Evolutionary conservation across 2,797 vertebrate genomes (phyloP), one percentile per base, ranked within the genome.

Genomic region (Jordanella pulchra): DNA sequence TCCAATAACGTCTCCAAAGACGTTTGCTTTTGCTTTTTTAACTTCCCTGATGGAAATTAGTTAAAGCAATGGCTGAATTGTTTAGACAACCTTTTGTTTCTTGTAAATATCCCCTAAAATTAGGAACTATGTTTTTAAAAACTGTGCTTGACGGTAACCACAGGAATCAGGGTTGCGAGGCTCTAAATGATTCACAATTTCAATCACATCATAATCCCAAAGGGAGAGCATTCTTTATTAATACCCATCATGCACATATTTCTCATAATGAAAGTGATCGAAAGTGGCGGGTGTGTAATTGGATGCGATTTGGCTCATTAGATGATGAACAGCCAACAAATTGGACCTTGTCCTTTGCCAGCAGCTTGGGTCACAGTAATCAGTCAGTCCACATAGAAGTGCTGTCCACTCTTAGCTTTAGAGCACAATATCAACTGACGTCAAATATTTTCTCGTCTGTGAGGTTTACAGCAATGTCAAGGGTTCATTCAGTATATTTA

Each of bases 281-380:
- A 89, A 86, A 78, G 86, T 85, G 89, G 90, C 84, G 75, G 88
- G 64, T 68, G 44, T 90, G 87, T 92, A 92, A 92, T 92, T 89
- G 86, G 89, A 89, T 88, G 79, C 88, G 87, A 92, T 90, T 89
- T 74, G 51, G 77, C 87, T 91, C 82, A 92, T 93, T 92, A 88
- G 74, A 63, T 80, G 86, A 91, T 85, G 86, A 86, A 77, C 84
- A 71, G 76, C 80, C 77, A 71, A 89, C 86, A 89, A 89, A 91
- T 89, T 87, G 83, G 75, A 80, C 73, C 87, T 91, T 89, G 90
- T 92, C 90, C 89, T 90, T 84, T 86, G 86, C 79, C 81, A 74
- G 72, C 69, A 54, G 67, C 14, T 11, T 27, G 53, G 86, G 87
- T 90, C 90, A 88, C 81, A 81, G 76, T 72, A 72, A 86, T 86